These are phyloP conservation scores for Pachycephus smyrnensis DNA, from an alignment of 2,888 invertebrate genomes.

Conservation along the genomic window DNA sequence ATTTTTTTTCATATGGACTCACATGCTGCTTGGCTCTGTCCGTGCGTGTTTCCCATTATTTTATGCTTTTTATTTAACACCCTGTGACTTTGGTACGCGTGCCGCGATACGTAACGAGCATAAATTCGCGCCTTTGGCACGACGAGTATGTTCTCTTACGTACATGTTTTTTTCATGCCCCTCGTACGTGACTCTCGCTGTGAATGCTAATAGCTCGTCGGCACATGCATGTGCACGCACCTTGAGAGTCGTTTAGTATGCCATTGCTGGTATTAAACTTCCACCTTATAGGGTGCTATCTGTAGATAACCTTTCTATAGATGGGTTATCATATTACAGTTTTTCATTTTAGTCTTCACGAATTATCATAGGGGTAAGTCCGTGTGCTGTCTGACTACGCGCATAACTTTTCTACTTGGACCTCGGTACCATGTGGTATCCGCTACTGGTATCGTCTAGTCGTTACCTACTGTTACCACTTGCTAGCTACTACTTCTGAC, in stretches of 20 bases:
- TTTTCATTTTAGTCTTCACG: too few species aligned
- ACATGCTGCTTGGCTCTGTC: too few species aligned
- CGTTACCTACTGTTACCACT: neutral
- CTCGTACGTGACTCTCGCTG: neutral
- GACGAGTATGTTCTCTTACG: neutral
- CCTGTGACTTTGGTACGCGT: neutral
- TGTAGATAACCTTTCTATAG: too few species aligned
- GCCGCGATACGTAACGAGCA: conserved; percentile 2
- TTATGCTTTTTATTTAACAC: neutral
- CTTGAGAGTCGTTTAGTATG: neutral
- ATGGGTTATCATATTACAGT: too few species aligned
- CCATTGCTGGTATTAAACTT: neutral
- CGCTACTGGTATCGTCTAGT: neutral
- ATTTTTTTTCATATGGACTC: neutral
- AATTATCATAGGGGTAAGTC: neutral
- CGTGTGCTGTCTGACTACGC: neutral
- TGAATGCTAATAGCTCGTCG: neutral
- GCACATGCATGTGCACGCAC: neutral
- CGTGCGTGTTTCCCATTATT: neutral
- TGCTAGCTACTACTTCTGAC: neutral
- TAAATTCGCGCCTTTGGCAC: neutral
- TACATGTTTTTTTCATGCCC: neutral
- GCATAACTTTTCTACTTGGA: neutral
- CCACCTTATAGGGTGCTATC: too few species aligned
- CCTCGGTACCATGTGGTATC: neutral